Conservation (phyloP, 2,797 vertebrate species). For the Malurus leucopterus region DNA sequence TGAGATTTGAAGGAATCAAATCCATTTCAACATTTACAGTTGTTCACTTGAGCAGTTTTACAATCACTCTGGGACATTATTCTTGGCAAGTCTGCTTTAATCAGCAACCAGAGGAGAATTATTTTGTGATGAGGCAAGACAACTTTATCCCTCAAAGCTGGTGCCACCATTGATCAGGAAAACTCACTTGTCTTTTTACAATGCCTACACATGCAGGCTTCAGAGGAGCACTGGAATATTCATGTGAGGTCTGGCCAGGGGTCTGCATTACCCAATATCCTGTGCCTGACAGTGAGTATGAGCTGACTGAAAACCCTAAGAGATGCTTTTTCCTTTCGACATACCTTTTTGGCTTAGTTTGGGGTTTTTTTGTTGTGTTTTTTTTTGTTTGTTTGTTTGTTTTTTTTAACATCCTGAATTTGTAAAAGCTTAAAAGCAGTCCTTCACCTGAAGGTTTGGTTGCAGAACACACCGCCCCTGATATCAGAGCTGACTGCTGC, state of each 20-base stretch:
- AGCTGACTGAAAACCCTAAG: rapidly evolving
- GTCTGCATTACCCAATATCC: background rate
- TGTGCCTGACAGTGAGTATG: background rate
- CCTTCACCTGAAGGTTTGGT: background rate
- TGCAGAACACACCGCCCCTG: rapidly evolving
- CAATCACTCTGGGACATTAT: background rate
- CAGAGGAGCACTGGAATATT: background rate
- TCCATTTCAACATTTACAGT: background rate
- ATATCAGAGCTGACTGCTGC: background rate
- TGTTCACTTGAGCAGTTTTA: background rate
- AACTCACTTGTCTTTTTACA: background rate
- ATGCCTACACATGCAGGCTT: background rate
- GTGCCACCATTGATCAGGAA: background rate
- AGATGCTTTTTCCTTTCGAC: background rate
- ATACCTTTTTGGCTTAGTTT: background rate
- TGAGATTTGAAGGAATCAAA: background rate
- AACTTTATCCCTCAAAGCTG: background rate
- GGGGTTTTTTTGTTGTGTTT: too few species aligned
- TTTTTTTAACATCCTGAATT: background rate
- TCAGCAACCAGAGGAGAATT: background rate
- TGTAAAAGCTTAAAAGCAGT: background rate
- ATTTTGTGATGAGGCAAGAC: background rate
- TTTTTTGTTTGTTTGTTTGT: too few species aligned
- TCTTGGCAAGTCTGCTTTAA: background rate
- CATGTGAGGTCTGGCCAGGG: rapidly evolving